phyloP scores from a whole-genome alignment of 2,797 vertebrate species.

The Clarias fuscus region DNA sequence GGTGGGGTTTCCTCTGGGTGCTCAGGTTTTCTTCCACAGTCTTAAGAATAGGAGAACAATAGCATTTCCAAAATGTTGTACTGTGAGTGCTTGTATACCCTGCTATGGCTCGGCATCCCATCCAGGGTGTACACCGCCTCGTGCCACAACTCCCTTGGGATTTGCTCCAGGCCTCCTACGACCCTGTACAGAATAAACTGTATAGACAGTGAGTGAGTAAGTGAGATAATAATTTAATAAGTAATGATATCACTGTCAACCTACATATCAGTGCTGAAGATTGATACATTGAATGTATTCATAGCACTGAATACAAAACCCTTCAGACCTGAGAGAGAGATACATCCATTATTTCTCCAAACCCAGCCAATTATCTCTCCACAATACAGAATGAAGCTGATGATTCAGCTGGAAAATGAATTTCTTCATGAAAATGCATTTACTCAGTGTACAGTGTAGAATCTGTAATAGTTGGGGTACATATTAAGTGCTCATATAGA shows the following conservation, averaged over 20 bases:
- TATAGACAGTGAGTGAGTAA: no score
- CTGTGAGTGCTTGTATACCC: no score
- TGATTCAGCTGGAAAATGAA: slow-evolving; percentile 29
- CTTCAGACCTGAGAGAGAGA: slow-evolving; percentile 3
- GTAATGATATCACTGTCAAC: slow-evolving; percentile 6
- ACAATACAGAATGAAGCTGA: neutral
- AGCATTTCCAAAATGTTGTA: no score
- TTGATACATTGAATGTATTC: slow-evolving; percentile 31
- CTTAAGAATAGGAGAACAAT: no score
- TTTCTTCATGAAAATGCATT: slow-evolving; percentile 12
- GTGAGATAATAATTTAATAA: no score
- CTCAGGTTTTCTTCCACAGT: no score
- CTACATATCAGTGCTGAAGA: slow-evolving; percentile 38
- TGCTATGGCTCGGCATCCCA: no score
- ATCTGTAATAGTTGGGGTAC: neutral
- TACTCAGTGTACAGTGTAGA: neutral
- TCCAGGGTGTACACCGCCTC: no score
- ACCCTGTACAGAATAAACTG: no score
- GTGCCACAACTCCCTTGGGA: no score
- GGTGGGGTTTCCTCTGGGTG: no score
- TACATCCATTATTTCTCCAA: slow-evolving; percentile 6
- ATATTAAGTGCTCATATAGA: slow-evolving; percentile 21
- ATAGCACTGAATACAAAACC: slow-evolving; percentile 38
- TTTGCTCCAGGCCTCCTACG: no score
- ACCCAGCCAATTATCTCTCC: slow-evolving; percentile 21